Evolutionary conservation across 2,797 vertebrate genomes (phyloP), one percentile per base, ranked within the genome.

Genomic region (Paratrypauchen microcephalus): DNA sequence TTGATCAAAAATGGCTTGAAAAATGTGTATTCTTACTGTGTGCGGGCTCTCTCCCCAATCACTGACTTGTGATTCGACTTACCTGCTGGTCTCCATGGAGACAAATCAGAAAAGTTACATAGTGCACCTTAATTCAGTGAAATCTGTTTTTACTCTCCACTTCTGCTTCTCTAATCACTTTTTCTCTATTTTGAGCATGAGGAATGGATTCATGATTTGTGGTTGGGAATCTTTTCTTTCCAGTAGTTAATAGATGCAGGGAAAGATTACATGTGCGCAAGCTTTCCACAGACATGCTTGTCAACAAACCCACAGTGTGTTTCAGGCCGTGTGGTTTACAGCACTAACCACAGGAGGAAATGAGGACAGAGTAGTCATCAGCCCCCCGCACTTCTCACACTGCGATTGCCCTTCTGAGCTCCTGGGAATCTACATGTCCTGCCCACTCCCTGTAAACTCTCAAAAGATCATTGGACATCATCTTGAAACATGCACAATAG

Each of bases 341-440:
- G 68, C 55, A 79, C 71, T 54, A 32, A 85, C 88, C 90, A 47
- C 87, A 83, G 54, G 80, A 83, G 89, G 89, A 91, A 90, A 86
- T 79, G 68, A 76, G 80, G 70, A 81, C 72, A 65, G 66, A 36
- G 70, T 18, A 54, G 81, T 83, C 83, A 89, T 88, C 80, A 72
- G 66, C 41, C 19, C 68, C 62, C 65, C 76, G 68, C 57, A 56
- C 30, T 73, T 79, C 73, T 68, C 72, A 56, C 72, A 69, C 77
- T 28, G 72, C 84, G 74, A 81, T 81, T 79, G 67, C 65, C 69
- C 57, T 52, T 85, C 24, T 71, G 68, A 41, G 36, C 74, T 47
- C 74, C 54, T 30, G 48, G 39, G 66, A 77, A 72, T 58, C 1
- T 56, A 1, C n/a, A 56, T 16, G 8, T 57, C 21, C 32, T 16